Conservation (phyloP, 2,113 vertebrate species). For the Oreocharis arfaki region DNA sequence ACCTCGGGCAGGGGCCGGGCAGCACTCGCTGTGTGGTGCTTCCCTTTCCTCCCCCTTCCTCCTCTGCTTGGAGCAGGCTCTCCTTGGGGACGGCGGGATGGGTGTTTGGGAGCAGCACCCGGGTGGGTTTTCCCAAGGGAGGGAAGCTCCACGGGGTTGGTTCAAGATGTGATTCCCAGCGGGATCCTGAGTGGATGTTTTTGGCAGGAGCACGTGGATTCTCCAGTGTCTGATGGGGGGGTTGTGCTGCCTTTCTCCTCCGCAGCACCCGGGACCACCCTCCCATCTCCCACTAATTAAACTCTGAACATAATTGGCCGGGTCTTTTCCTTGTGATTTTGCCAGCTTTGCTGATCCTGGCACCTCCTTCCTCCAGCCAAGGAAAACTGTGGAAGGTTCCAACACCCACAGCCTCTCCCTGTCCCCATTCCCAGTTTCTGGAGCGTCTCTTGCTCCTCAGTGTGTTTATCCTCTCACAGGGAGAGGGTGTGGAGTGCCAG, state of each 20-base stretch:
- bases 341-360: background rate
- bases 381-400: background rate
- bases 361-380: background rate
- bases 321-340: background rate
- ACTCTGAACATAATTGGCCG: background rate
- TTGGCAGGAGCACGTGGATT: background rate
- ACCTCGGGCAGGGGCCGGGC: background rate
- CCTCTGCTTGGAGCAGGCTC: background rate
- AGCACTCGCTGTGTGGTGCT: background rate
- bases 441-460: background rate
- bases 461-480: background rate
- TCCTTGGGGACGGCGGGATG: fast-evolving
- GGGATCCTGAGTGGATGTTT: background rate
- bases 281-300: background rate
- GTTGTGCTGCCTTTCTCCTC: background rate
- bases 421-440: background rate
- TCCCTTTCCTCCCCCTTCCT: background rate
- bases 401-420: background rate
- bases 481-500: background rate
- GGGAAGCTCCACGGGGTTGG: background rate
- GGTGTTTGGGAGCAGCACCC: background rate
- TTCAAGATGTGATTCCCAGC: fast-evolving
- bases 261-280: background rate
- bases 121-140: background rate
- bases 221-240: background rate